phyloP scores from a whole-genome alignment of 1,140 invertebrate species.

The Spodoptera litura region DNA sequence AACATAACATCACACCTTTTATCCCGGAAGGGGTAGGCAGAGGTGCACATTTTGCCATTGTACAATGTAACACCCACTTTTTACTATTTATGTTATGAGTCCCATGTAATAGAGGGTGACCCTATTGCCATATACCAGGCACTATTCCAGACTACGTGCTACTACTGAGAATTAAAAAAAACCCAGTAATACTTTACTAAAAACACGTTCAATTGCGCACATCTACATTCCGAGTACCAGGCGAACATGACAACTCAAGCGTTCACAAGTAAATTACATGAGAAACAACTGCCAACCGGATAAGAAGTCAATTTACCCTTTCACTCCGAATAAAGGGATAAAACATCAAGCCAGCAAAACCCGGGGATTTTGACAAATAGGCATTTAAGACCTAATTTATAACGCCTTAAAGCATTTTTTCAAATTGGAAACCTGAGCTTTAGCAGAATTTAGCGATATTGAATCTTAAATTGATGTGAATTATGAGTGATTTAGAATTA shows the following conservation, averaged over 20 bases:
- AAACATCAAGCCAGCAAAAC: constrained; percentile 5
- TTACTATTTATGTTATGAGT: too few relatives aligned
- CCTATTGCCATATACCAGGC: too few relatives aligned
- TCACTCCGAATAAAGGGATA: constrained; percentile 8
- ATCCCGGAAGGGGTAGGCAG: too few relatives aligned
- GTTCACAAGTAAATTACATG: constrained; percentile 12
- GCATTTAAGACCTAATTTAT: constrained; percentile 28
- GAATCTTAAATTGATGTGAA: background rate
- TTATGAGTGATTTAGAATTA: too few relatives aligned
- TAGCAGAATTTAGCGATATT: background rate
- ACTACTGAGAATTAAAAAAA: too few relatives aligned
- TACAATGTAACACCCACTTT: too few relatives aligned
- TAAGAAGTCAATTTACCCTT: constrained; percentile 30
- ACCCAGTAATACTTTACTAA: too few relatives aligned
- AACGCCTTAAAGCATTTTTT: constrained; percentile 19
- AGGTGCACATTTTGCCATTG: too few relatives aligned
- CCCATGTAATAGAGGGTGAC: too few relatives aligned
- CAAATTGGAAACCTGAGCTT: background rate
- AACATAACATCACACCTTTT: too few relatives aligned
- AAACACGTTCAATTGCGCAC: too few relatives aligned
- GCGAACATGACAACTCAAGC: constrained; percentile 1
- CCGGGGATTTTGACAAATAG: constrained; percentile 1
- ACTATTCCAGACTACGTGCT: too few relatives aligned
- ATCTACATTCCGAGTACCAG: background rate
- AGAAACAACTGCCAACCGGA: constrained; percentile 13